A percentile compares a stretch with the other conserved stretches of the same genome.
These are phyloP conservation scores for Isurus oxyrinchus DNA, from an alignment of 2,113 vertebrate species.

Conservation along the genomic window DNA sequence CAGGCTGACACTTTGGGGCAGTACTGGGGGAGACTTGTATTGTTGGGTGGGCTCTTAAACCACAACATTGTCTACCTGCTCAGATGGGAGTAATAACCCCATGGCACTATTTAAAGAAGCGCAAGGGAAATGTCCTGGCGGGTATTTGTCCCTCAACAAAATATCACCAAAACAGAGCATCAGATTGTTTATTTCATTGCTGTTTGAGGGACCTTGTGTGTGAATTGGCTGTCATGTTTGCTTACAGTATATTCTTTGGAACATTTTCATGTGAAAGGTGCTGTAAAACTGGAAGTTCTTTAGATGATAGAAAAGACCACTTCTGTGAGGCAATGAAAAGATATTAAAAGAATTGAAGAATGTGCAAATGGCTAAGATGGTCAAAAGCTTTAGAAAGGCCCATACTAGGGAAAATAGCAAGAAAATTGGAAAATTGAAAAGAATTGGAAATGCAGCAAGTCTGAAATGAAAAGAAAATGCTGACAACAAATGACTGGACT, in stretches of 20 bases:
- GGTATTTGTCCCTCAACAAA: background rate
- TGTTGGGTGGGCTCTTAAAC: background rate
- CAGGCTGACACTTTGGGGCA: background rate
- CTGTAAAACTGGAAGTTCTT: background rate
- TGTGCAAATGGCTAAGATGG: background rate
- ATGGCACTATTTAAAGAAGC: background rate
- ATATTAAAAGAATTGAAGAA: background rate
- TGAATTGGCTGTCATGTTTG: background rate
- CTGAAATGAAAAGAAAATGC: background rate
- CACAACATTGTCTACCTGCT: background rate
- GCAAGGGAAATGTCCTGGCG: background rate
- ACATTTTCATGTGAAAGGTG: background rate
- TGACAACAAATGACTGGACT: background rate
- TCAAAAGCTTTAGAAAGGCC: background rate
- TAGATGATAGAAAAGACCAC: background rate
- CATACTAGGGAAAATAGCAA: background rate
- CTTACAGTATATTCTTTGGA: background rate
- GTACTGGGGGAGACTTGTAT: background rate
- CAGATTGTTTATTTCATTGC: background rate
- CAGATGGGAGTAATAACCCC: background rate
- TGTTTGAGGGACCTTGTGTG: background rate
- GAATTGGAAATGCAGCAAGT: background rate
- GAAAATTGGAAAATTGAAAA: background rate
- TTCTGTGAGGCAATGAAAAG: background rate
- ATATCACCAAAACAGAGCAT: background rate